Evolutionary conservation across 2,888 invertebrate species (phyloP), one percentile per base, ranked within the genome.

Genomic region (Zaprionus obscuricornis): DNA sequence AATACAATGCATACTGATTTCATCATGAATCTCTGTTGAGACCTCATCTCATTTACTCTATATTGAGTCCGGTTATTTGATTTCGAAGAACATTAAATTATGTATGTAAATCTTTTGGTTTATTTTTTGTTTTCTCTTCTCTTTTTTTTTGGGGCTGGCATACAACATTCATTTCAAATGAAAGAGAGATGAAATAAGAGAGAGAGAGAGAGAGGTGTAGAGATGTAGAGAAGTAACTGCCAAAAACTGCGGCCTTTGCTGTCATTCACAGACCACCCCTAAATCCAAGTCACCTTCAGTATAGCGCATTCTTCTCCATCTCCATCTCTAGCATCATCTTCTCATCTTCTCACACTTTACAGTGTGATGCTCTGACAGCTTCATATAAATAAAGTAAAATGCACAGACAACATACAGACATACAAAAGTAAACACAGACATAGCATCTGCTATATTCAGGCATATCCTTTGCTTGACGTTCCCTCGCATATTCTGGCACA

Each of bases 331-430:
- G 31, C 11, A 3, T n/a, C 3, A 8, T 7, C 10, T 27, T 7
- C 13, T 1, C 7, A n/a, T 43, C 13, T 18, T 40, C 29, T 7
- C 13, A 1, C 7, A n/a, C 46, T 14, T 18, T 40, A 10, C 42
- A 27, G 62, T 60, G 55, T 52, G 56, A 45, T 55, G 68, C 18
- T 57, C 63, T 74, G 83, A 81, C 74, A 79, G 83, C 74, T 83
- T 74, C 67, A 72, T 76, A 66, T 74, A 76, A 75, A 79, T 78
- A 76, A 78, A 82, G 60, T 70, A 65, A n/a, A 66, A 68, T 75
- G 59, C 26, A 55, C 56, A 68, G 54, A 64, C 49, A 67, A 36
- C 2, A 39, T 26, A 20, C 10, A 26, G 7, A 49, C 6, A 31
- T 22, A 47, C 11, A 42, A n/a, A 27, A 7, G 6, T 16, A 43